Evolutionary conservation across 2,888 invertebrate species (phyloP), one percentile per base, ranked within the genome.

Genomic region (Melinaea marsaeus): DNA sequence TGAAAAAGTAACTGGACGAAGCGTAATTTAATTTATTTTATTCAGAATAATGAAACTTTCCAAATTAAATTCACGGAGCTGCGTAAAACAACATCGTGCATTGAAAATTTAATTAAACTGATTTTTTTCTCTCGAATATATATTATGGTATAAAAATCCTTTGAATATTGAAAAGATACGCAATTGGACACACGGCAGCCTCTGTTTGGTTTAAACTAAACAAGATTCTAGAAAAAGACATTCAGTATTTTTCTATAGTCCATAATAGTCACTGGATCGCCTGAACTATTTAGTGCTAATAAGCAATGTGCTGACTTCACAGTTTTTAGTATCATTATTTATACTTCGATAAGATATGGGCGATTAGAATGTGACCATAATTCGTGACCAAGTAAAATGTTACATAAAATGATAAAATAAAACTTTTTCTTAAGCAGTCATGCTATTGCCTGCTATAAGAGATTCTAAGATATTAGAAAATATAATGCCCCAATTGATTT

Each of bases 41-140:
- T 22, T 22, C 22, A 22, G 22, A 22, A 22, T 22, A 22, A 22
- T 22, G 22, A 22, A 22, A 22, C 22, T 22, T 22, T 22, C 22
- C 22, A 51, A 51, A 51, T 51, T 51, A 51, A 51, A 51, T 32
- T 9, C 51, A 51, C 51, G 57, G 55, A 48, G 62, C 57, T 58
- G 58, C 58, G 57, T 60, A 22, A 22, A 22, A 22, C 60, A 34
- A 56, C 37, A 58, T 62, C 64, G 56, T 64, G 62, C 61, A 65
- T 61, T 55, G 58, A 60, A 64, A 62, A 69, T 69, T 67, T 62
- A 67, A 69, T 67, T 67, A 65, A 67, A 67, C 62, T 54, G 63
- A 63, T 62, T 65, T 69, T 65, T 61, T 2, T 65, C 57, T 62
- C 67, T 63, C 67, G 63, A 63, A 65, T 69, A 62, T 67, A 67